Conservation (phyloP, 1,140 invertebrate genomes). For the Drosophila dunni region DNA sequence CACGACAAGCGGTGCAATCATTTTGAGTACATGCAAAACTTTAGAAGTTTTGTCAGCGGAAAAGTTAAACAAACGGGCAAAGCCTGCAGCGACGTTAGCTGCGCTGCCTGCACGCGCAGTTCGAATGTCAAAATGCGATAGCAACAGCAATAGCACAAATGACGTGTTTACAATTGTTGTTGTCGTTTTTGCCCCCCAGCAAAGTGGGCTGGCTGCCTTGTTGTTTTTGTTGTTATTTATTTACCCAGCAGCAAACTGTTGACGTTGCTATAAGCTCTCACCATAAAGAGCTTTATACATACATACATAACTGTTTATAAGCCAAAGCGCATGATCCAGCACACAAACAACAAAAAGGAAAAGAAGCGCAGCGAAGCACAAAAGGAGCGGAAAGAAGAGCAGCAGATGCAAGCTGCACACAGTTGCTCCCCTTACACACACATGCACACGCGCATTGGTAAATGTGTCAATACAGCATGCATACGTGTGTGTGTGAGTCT, state of each 20-base stretch:
- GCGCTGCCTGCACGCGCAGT: conserved; percentile 33
- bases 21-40: conserved; percentile 58
- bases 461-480: conserved; percentile 37
- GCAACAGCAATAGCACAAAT: conserved; percentile 58
- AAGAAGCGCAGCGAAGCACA: conserved; percentile 48
- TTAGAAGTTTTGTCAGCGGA: conserved; percentile 67
- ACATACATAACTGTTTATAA: conserved; percentile 65
- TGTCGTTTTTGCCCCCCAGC: conserved; percentile 60
- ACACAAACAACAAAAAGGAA: conserved; percentile 58
- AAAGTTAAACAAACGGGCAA: conserved; percentile 59
- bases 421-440: conserved; percentile 46
- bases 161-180: conserved; percentile 61
- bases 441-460: conserved; percentile 30
- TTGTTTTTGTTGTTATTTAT: conserved; percentile 60
- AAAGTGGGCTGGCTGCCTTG: conserved; percentile 51
- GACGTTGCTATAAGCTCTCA: conserved; percentile 67
- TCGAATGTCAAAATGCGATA: conserved; percentile 70
- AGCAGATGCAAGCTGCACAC: conserved; percentile 32
- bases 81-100: conserved; percentile 22
- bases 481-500: conserved; percentile 22
- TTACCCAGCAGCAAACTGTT: conserved; percentile 70
- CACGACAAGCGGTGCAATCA: conserved; percentile 23
- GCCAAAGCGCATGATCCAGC: conserved; percentile 66
- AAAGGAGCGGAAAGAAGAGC: conserved; percentile 7
- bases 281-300: conserved; percentile 43